These are phyloP conservation scores for Drosophila equinoxialis DNA, from an alignment of 1,140 invertebrate species.

Conservation along the genomic window DNA sequence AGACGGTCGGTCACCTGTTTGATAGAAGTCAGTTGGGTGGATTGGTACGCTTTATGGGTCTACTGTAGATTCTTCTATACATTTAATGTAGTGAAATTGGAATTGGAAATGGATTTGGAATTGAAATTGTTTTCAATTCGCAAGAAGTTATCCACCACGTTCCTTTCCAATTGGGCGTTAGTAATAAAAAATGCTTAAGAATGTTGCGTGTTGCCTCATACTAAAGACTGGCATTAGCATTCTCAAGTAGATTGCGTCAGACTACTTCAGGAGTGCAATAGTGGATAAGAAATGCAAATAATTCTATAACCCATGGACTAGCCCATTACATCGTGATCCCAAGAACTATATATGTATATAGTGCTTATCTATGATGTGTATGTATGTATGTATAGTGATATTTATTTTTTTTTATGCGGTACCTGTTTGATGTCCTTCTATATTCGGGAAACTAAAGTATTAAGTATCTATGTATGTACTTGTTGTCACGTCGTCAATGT, in stretches of 20 bases:
- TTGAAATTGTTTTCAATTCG: slow-evolving; percentile 26
- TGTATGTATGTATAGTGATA: too few relatives aligned
- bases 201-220: slow-evolving; percentile 26
- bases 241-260: slow-evolving; percentile 45
- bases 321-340: too few relatives aligned
- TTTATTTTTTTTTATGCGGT: not conserved
- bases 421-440: slow-evolving; percentile 11
- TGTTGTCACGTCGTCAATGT: slow-evolving; percentile 9
- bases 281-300: not conserved
- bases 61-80: not conserved
- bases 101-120: slow-evolving; percentile 45
- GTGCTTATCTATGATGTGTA: not conserved
- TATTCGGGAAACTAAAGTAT: not conserved
- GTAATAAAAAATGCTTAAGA: slow-evolving; percentile 46
- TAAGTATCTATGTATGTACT: not conserved
- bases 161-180: slow-evolving; percentile 12
- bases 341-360: not conserved
- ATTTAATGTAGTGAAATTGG: slow-evolving; percentile 38
- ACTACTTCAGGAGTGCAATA: slow-evolving; percentile 16
- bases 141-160: slow-evolving; percentile 13
- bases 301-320: too few relatives aligned
- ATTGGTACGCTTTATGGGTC: slow-evolving; percentile 46
- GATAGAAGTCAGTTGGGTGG: not conserved
- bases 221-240: slow-evolving; percentile 48
- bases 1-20: not conserved